phyloP scores from a whole-genome alignment of 2,113 vertebrate genomes.

The Mus spicilegus region DNA sequence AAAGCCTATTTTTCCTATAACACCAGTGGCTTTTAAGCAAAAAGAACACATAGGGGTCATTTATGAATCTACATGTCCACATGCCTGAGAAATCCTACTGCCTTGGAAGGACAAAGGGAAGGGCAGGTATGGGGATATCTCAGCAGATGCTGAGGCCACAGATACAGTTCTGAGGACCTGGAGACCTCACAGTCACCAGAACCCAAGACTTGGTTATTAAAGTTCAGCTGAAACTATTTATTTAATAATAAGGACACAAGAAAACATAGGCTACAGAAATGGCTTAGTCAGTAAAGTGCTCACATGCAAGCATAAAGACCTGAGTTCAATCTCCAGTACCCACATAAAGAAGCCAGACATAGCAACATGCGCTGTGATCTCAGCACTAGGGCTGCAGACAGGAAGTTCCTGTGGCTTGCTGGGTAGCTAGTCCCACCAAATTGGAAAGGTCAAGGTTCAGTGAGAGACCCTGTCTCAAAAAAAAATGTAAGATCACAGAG shows the following conservation, averaged over 20 bases:
- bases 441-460: not conserved
- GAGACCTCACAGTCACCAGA: not conserved
- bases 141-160: not conserved
- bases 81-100: not conserved
- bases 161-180: not conserved
- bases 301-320: not conserved
- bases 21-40: not conserved
- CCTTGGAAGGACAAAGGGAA: not conserved
- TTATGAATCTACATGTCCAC: not conserved
- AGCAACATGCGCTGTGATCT: not conserved
- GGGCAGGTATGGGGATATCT: not conserved
- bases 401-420: not conserved
- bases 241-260: not conserved
- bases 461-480: not conserved
- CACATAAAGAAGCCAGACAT: not conserved
- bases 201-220: not conserved
- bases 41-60: not conserved
- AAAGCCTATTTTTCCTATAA: not conserved
- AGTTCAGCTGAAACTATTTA: not conserved
- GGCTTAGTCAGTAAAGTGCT: not conserved
- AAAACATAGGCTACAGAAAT: not conserved
- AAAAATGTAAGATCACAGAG: not conserved
- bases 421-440: not conserved
- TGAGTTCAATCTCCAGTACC: not conserved
- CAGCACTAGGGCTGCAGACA: not conserved